Evolutionary conservation across 2,797 vertebrate genomes (phyloP).

Genomic region (Notoglanidium macrostoma): DNA sequence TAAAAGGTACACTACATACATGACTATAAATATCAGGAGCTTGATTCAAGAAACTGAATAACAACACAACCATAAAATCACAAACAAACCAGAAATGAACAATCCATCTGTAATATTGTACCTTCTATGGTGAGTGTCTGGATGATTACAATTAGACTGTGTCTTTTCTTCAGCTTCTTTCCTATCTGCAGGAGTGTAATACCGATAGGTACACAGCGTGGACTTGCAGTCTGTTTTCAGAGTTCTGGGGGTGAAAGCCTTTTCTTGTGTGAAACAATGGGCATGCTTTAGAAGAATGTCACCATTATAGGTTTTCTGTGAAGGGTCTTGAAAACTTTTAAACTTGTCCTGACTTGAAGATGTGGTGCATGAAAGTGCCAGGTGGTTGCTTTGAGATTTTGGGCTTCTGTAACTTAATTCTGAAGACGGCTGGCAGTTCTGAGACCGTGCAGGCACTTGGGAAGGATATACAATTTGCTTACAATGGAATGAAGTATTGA

Average conservation of each 20-base stretch:
- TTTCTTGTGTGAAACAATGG: constrained; percentile 79
- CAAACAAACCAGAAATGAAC: not conserved
- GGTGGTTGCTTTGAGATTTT: constrained; percentile 57
- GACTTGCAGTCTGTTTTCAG: constrained; percentile 86
- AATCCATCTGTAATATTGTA: constrained; percentile 53
- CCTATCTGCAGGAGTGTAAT: constrained; percentile 82
- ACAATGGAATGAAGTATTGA: constrained; percentile 70
- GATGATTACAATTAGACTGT: constrained; percentile 47
- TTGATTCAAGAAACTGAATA: not conserved
- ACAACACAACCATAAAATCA: not conserved
- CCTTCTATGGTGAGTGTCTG: constrained; percentile 77
- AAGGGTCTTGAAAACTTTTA: constrained; percentile 72
- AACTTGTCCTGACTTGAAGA: constrained; percentile 60
- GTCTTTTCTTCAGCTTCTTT: constrained; percentile 63
- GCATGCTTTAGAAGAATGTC: constrained; percentile 89
- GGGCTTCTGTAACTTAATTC: constrained; percentile 58
- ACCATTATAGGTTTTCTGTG: constrained; percentile 76
- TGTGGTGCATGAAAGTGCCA: constrained; percentile 43
- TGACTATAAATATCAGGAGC: not conserved
- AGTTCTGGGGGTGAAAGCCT: constrained; percentile 90
- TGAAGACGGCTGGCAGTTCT: constrained; percentile 53
- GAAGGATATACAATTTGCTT: constrained; percentile 71
- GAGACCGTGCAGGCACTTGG: constrained; percentile 38
- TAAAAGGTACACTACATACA: not conserved
- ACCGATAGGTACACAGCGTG: constrained; percentile 84